These are phyloP conservation scores for Heliconius sara DNA, from an alignment of 2,888 invertebrate genomes.

Conservation along the genomic window DNA sequence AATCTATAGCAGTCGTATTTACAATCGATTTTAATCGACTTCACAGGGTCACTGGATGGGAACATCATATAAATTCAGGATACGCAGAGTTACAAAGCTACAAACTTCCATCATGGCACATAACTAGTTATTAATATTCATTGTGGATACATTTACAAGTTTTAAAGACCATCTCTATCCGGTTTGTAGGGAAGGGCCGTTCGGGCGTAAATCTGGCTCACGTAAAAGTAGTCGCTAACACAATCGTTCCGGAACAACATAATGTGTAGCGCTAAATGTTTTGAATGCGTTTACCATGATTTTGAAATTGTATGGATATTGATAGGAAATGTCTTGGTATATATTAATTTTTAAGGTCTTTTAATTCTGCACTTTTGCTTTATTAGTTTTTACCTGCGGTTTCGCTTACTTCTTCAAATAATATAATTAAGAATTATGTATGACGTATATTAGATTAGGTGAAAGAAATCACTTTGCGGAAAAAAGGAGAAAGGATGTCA, in stretches of 20 bases:
- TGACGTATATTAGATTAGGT: too few species aligned
- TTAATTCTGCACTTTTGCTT: not conserved
- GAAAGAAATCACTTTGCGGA: too few species aligned
- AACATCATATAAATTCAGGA: not conserved
- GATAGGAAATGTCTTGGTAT: too few species aligned
- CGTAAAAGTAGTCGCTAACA: conserved; percentile 72
- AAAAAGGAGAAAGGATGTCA: too few species aligned
- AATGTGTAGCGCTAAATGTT: conserved; percentile 64
- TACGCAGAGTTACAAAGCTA: not conserved
- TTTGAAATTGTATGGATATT: not conserved
- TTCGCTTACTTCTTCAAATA: too few species aligned
- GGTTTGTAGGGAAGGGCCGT: conserved; percentile 35
- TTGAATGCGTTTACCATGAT: conserved; percentile 38
- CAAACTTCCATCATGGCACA: not conserved
- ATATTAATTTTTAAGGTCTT: not conserved
- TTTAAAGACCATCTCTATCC: conserved; percentile 20
- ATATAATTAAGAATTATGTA: too few species aligned
- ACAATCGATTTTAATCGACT: too few species aligned
- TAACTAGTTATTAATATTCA: conserved; percentile 7
- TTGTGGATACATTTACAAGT: conserved; percentile 13
- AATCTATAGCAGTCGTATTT: too few species aligned
- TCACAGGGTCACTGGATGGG: too few species aligned
- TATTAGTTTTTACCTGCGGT: too few species aligned
- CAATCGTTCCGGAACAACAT: conserved; percentile 68
- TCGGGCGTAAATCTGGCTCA: conserved; percentile 48